A percentile compares a stretch with the other conserved stretches of the same genome.
These are phyloP conservation scores for Macrochelys suwanniensis DNA, from an alignment of 2,797 vertebrate species.

Conservation along the genomic window DNA sequence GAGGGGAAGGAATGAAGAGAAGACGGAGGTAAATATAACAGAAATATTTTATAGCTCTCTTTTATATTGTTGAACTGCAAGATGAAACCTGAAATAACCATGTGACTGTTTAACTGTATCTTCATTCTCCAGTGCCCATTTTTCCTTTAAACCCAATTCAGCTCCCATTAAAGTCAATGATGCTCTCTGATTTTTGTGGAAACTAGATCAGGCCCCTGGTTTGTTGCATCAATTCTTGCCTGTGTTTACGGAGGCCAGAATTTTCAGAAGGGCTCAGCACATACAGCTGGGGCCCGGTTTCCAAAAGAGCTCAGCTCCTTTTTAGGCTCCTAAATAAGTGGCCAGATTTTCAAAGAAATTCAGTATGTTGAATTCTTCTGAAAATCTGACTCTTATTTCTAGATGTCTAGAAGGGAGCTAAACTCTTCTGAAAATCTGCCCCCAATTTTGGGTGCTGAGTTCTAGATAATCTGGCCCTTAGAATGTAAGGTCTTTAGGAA, in stretches of 20 bases:
- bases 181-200: conserved; percentile 4
- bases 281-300: conserved; percentile 2
- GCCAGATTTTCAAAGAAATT: neutral
- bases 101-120: neutral
- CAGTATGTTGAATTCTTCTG: neutral
- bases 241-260: neutral
- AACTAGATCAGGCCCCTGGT: neutral
- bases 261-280: neutral
- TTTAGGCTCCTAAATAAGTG: neutral
- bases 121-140: neutral
- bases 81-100: conserved; percentile 13
- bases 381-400: conserved; percentile 17
- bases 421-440: neutral
- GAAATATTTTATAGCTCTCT: neutral
- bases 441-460: neutral
- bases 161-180: neutral
- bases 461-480: neutral
- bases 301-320: conserved; percentile 10
- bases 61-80: neutral
- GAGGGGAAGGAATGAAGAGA: neutral
- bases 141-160: conserved; percentile 38
- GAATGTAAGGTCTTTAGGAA: neutral
- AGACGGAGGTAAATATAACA: neutral
- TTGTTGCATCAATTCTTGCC: conserved; percentile 1
- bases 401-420: neutral